Conservation (phyloP, 2,888 invertebrate species). For the Phytoseiulus persimilis region DNA sequence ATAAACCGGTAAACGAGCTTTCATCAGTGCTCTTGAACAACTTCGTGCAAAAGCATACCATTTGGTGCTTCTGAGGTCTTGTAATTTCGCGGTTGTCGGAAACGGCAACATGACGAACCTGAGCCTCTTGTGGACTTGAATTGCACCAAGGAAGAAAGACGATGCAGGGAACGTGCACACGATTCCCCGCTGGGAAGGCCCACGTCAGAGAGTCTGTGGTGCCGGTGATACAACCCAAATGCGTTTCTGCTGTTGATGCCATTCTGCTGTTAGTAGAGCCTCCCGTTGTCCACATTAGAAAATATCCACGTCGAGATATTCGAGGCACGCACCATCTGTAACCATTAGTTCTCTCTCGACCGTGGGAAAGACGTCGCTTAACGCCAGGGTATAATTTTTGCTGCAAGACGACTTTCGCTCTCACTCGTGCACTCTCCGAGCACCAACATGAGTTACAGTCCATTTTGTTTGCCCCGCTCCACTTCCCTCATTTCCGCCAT, state of each 20-base stretch:
- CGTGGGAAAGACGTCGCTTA: not conserved
- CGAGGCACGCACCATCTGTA: not conserved
- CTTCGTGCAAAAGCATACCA: too few species aligned
- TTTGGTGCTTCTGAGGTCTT: too few species aligned
- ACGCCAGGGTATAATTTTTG: not conserved
- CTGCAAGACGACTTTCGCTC: not conserved
- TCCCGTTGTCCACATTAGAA: not conserved
- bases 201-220: not conserved
- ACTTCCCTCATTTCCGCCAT: not conserved
- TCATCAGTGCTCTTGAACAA: too few species aligned
- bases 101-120: too few species aligned
- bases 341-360: not conserved
- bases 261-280: not conserved
- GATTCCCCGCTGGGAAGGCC: not conserved
- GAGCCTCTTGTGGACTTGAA: not conserved
- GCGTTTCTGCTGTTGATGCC: not conserved
- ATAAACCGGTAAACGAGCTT: too few species aligned
- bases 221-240: not conserved
- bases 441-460: not conserved
- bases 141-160: not conserved
- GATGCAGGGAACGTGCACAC: not conserved
- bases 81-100: too few species aligned
- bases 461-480: not conserved
- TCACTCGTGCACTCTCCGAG: not conserved
- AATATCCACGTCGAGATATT: not conserved